Evolutionary conservation across 2,797 vertebrate genomes (phyloP).

Genomic region (Uromys caudimaculatus): DNA sequence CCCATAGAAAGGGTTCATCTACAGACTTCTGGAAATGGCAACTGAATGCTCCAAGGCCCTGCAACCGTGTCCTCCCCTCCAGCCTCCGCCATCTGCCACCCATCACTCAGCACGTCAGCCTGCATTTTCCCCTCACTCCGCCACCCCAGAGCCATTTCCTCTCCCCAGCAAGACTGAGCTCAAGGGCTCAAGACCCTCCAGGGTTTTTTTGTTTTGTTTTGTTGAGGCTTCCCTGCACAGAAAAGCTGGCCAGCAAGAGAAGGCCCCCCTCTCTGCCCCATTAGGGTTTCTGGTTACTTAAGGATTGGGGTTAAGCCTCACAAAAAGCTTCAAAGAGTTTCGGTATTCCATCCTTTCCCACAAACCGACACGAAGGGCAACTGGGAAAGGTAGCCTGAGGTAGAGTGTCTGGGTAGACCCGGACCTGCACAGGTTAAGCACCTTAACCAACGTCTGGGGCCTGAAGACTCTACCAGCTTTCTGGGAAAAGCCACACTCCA

Average conservation of each 20-base stretch:
- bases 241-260: not conserved
- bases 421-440: not conserved
- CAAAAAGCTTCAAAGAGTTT: not conserved
- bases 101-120: constrained; percentile 57
- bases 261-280: not conserved
- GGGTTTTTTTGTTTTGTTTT: too few relatives aligned
- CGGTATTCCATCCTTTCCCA: not conserved
- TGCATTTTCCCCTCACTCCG: constrained; percentile 55
- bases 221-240: not conserved
- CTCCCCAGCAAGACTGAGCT: not conserved
- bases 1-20: not conserved
- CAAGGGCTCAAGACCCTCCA: not conserved
- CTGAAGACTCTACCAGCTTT: not conserved
- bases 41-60: not conserved
- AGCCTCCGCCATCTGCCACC: constrained; percentile 66
- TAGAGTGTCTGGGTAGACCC: not conserved
- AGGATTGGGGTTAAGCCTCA: not conserved
- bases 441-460: not conserved
- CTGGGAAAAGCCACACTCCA: constrained; percentile 50
- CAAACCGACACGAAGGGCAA: not conserved
- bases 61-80: not conserved
- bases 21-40: constrained; percentile 54
- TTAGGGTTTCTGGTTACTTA: not conserved
- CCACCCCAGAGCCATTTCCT: not conserved
- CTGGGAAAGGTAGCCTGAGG: not conserved